phyloP scores from a whole-genome alignment of 2,113 vertebrate species.

The Myotis lucifugus region DNA sequence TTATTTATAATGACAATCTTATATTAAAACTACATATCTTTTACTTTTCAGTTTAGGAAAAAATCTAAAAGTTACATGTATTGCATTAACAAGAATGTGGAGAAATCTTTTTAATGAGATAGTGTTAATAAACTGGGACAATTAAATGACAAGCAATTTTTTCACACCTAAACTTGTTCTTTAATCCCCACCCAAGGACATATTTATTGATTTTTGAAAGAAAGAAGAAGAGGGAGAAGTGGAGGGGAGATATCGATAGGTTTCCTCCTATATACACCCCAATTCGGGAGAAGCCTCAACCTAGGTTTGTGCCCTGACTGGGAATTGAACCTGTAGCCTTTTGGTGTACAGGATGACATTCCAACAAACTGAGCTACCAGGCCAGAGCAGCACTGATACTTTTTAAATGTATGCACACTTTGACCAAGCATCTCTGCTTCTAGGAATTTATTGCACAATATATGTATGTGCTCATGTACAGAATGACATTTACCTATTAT shows the following conservation, averaged over 20 bases:
- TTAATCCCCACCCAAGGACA: background rate
- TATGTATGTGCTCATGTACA: background rate
- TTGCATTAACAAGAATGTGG: background rate
- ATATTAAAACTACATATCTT: background rate
- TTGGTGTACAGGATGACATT: background rate
- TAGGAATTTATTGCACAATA: background rate
- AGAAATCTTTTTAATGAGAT: conserved; percentile 13
- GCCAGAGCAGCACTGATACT: background rate
- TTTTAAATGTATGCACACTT: background rate
- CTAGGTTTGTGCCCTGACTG: background rate
- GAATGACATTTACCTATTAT: background rate
- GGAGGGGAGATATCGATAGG: background rate
- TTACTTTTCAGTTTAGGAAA: conserved; percentile 10
- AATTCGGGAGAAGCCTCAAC: no score
- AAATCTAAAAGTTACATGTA: background rate
- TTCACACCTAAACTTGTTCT: background rate
- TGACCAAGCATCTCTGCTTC: background rate
- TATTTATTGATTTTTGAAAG: background rate
- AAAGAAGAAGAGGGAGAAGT: background rate
- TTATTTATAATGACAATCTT: conserved; percentile 5
- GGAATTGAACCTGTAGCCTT: background rate
- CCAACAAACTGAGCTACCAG: background rate
- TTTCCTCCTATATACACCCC: background rate
- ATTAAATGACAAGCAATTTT: background rate
- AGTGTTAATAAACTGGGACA: background rate